Percentiles rank a stretch among this genome's conserved stretches.
phyloP scores from a whole-genome alignment of 1,140 invertebrate genomes.

The Drosophila gunungcola region DNA sequence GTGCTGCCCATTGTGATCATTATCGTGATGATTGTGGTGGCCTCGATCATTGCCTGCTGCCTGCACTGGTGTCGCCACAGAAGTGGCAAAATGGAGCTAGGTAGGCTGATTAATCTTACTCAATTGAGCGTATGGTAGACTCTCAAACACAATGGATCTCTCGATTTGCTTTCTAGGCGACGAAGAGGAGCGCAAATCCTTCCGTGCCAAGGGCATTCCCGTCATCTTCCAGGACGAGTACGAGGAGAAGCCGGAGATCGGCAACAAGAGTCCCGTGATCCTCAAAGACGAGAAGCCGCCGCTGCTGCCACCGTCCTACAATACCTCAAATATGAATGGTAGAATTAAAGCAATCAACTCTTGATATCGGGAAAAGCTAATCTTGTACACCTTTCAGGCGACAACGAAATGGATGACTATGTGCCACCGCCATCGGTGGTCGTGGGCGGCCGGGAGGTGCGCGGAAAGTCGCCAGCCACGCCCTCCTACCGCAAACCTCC shows the following conservation, averaged over 20 bases:
- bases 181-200: slow-evolving; percentile 92
- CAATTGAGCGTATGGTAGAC: not conserved
- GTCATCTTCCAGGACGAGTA: slow-evolving; percentile 98
- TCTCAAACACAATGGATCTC: not conserved
- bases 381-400: slow-evolving; percentile 29
- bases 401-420: slow-evolving; percentile 88
- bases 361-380: not conserved
- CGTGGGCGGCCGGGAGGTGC: slow-evolving; percentile 88
- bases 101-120: slow-evolving; percentile 70
- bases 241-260: slow-evolving; percentile 94
- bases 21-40: slow-evolving; percentile 93
- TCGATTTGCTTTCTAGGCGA: slow-evolving; percentile 85
- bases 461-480: slow-evolving; percentile 88
- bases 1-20: slow-evolving; percentile 96
- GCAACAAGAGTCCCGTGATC: slow-evolving; percentile 95
- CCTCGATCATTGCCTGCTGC: slow-evolving; percentile 94
- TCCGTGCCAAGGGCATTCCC: slow-evolving; percentile 94
- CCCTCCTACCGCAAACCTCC: slow-evolving; percentile 95
- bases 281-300: slow-evolving; percentile 97
- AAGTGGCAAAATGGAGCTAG: slow-evolving; percentile 92
- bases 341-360: not conserved
- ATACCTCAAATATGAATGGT: slow-evolving; percentile 83
- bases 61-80: slow-evolving; percentile 92
- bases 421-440: slow-evolving; percentile 93
- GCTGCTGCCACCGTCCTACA: slow-evolving; percentile 88